Evolutionary conservation across 2,888 invertebrate species (phyloP), one percentile per base, ranked within the genome.

Genomic region (Tuta absoluta): DNA sequence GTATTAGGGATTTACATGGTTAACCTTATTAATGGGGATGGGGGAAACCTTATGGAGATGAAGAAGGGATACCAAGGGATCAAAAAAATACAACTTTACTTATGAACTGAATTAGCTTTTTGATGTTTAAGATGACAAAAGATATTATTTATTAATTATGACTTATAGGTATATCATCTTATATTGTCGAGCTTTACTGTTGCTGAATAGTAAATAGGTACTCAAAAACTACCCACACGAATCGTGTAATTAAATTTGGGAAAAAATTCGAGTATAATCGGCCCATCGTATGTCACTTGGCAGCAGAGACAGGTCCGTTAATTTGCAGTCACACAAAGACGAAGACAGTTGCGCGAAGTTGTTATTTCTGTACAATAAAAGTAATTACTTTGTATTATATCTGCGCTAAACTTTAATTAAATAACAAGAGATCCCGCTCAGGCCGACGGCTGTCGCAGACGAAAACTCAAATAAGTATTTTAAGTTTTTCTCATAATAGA

Each of bases 381-480:
- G 57, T 28, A 57, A 57, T 57, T 57, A 57, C 33, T 33, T 28
- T 17, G 57, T 57, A 28, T 57, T 28, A 33, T 57, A 28, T 57
- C 57, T 57, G n/a, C 17, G 17, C 33, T 28, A 19, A 57, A 57
- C 57, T 57, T 57, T 57, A 57, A 57, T 57, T 57, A 57, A 57
- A 57, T 57, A 57, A 57, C 57, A 28, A 24, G 28, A 57, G 57
- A 33, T 57, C 28, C 23, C 12, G 51, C 23, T n/a, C n/a, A n/a
- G n/a, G 51, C 51, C 51, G 51, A 53, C 51, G 51, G 23, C 24
- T 53, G 51, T 53, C 23, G 12, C 23, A 5, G 23, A 23, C 51
- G 51, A 24, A 24, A 53, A 51, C 21, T 51, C 21, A n/a, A 49
- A 45, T 45, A 45, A 12, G 14, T 11, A 41, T 41, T 41, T 41